These are phyloP conservation scores for Cyprinodon variegatus DNA, from an alignment of 2,113 vertebrate genomes.

Conservation along the genomic window DNA sequence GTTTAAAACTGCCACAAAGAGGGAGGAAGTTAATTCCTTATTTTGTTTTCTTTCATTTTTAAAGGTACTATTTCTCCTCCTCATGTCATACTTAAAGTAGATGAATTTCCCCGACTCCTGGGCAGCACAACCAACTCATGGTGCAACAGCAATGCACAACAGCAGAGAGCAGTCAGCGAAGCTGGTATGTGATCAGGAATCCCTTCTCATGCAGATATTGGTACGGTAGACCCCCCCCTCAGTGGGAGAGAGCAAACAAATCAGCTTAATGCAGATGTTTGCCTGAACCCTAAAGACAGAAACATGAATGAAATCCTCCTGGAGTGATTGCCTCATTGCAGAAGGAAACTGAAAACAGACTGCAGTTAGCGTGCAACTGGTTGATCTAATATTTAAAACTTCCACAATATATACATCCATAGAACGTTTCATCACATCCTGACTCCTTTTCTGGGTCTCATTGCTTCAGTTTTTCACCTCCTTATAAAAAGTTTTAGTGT, in stretches of 20 bases:
- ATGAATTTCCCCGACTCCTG: background rate
- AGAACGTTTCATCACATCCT: background rate
- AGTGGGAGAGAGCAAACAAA: constrained; percentile 40
- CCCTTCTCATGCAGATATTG: constrained; percentile 43
- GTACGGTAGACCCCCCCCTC: background rate
- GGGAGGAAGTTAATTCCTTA: background rate
- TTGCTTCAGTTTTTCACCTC: background rate
- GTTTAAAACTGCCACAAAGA: constrained; percentile 2
- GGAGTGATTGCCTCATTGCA: constrained; percentile 17
- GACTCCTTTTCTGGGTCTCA: background rate
- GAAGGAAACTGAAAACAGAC: background rate
- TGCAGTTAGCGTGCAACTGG: background rate
- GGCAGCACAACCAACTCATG: constrained; percentile 36
- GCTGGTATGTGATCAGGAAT: constrained; percentile 51
- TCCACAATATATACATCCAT: background rate
- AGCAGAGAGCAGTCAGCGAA: constrained; percentile 26
- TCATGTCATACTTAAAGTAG: constrained; percentile 11
- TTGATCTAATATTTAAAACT: background rate
- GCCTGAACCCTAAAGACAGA: constrained; percentile 9
- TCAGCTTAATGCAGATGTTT: constrained; percentile 38
- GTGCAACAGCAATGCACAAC: constrained; percentile 34
- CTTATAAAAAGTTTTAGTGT: background rate
- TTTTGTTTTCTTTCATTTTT: background rate
- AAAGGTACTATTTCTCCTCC: constrained; percentile 26
- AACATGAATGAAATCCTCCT: constrained; percentile 14